These are phyloP conservation scores for Euglossa dilemma DNA, from an alignment of 1,140 invertebrate genomes.

Conservation along the genomic window DNA sequence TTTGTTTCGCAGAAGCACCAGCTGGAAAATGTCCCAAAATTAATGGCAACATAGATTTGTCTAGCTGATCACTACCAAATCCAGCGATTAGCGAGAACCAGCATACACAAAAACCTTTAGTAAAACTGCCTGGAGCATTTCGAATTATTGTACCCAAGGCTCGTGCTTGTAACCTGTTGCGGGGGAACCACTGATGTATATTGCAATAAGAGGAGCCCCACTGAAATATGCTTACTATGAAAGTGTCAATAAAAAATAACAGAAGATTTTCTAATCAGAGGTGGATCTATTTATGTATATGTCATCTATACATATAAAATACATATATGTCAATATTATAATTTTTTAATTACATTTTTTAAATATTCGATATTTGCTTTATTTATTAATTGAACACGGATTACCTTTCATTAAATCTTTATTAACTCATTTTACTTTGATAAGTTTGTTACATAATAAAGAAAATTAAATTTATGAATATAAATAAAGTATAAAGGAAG, in stretches of 20 bases:
- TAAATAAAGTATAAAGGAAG: too few species aligned
- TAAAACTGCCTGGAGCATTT: slow-evolving; percentile 76
- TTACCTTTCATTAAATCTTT: too few species aligned
- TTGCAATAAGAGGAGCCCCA: slow-evolving; percentile 79
- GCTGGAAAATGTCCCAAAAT: slow-evolving; percentile 88
- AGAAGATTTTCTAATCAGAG: slow-evolving; percentile 26
- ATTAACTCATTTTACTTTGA: too few species aligned
- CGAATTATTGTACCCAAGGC: slow-evolving; percentile 74
- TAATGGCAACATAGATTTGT: slow-evolving; percentile 82
- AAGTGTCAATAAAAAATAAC: slow-evolving; percentile 21
- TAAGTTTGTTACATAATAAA: too few species aligned
- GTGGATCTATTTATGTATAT: slow-evolving; percentile 5
- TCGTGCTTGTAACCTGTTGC: slow-evolving; percentile 75
- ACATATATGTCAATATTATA: not conserved
- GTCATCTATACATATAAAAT: not conserved
- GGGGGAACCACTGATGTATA: slow-evolving; percentile 78
- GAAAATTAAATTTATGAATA: too few species aligned
- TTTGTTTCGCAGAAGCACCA: slow-evolving; percentile 87
- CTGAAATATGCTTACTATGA: slow-evolving; percentile 72
- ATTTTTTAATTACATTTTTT: not conserved
- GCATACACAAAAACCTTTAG: slow-evolving; percentile 74
- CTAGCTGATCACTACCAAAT: slow-evolving; percentile 80
- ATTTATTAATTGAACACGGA: too few species aligned
- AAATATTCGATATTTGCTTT: too few species aligned
- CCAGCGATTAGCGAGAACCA: slow-evolving; percentile 79